Base-by-base conservation (phyloP, 2,797 vertebrate genomes). In the Enteromius anoplus region DNA sequence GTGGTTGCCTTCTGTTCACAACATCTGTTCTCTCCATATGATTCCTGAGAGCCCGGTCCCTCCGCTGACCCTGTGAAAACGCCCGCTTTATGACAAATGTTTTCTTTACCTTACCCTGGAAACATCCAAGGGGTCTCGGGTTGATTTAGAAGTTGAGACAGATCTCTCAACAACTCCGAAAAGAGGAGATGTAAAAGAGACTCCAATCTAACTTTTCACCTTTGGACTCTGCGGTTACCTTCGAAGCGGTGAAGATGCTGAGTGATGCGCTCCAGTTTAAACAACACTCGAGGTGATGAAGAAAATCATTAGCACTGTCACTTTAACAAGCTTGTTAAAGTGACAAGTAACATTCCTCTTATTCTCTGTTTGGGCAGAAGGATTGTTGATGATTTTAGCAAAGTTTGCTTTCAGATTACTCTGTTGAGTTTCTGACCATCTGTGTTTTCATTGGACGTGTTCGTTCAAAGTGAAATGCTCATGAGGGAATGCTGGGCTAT, bases 381-480 rank as follows among this genome's bases (percentile, higher is more conserved):
- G 45, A 64, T 51, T 45, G 58, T 75, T 55, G 29, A 58, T 69
- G 40, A 62, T 55, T 83, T 77, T 78, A 47, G 42, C 55, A 40
- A 58, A 26, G 53, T 68, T 75, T 80, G 78, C 78, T 80, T 29
- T 55, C 42, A 64, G 64, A 81, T 77, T 65, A 12, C 42, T 6
- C 17, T 17, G 71, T 64, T 70, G 14, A 42, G 42, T 45, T 23
- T 53, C 12, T 10, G 29, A 45, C 66, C 55, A 71, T 70, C 68
- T 78, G 81, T 58, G 81, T 82, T 82, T 75, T 82, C 12, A 65
- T 75, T 75, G 80, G 60, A 75, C 21, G 23, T 47, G 40, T 65
- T 75, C 45, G 5, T 75, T 75, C 62, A 82, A 75, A 66, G 71
- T 4, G 49, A 76, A 75, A 55, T 53, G 72, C 81, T 75, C 12